Conservation (phyloP, 2,113 vertebrate genomes). For the Herpetotheres cachinnans region DNA sequence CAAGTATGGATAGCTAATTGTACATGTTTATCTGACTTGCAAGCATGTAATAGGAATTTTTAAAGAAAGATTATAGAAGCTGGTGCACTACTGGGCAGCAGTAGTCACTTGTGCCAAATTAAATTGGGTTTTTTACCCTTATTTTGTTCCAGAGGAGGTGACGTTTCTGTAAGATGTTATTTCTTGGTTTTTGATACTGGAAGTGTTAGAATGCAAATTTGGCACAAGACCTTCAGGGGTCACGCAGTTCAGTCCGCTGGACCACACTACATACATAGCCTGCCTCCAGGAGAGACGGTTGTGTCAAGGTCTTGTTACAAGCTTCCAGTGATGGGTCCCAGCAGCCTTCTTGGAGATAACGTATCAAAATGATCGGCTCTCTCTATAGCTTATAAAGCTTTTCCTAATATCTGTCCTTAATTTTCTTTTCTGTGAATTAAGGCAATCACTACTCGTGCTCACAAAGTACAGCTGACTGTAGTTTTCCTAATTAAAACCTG, state of each 20-base stretch:
- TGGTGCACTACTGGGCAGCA: not conserved
- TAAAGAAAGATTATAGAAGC: not conserved
- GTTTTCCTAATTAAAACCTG: not conserved
- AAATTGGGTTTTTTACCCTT: not conserved
- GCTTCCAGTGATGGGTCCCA: not conserved
- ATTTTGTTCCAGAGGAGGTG: not conserved
- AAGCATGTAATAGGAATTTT: not conserved
- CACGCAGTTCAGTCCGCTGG: not conserved
- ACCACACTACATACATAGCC: not conserved
- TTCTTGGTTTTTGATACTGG: not conserved
- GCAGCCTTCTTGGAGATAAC: not conserved
- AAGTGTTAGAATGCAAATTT: not conserved
- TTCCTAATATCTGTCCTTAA: not conserved
- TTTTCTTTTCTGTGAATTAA: not conserved
- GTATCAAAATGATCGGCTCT: not conserved
- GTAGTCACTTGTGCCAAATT: not conserved
- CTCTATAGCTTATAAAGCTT: not conserved
- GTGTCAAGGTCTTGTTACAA: not conserved
- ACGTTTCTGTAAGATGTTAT: fast-evolving
- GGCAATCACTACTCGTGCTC: not conserved
- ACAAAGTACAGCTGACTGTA: not conserved
- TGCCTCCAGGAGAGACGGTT: not conserved
- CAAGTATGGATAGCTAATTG: not conserved
- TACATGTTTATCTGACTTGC: not conserved
- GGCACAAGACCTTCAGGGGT: not conserved